Percentiles rank a stretch among this genome's conserved stretches.
Conservation (phyloP, 1,140 invertebrate species). For the Steinernema feltiae region DNA sequence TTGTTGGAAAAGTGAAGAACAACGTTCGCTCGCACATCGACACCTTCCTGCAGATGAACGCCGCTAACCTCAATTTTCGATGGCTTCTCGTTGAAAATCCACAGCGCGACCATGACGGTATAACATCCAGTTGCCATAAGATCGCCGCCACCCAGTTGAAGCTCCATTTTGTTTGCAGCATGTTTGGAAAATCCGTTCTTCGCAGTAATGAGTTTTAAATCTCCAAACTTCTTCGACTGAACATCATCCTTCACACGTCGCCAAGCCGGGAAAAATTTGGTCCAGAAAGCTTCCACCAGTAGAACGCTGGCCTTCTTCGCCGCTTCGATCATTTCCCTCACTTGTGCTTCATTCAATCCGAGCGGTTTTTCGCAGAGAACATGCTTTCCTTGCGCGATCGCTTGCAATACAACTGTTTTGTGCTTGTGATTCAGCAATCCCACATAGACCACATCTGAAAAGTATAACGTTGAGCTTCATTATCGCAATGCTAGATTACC, state of each 20-base stretch:
- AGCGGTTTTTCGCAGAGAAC: not conserved
- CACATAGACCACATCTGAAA: not conserved
- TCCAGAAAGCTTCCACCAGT: not conserved
- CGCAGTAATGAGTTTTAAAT: not conserved
- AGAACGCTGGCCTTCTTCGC: not conserved
- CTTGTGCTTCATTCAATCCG: not conserved
- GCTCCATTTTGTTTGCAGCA: not conserved
- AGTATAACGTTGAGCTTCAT: not conserved
- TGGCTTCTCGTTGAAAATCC: not conserved
- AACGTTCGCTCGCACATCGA: not conserved
- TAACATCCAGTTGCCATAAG: conserved; percentile 5
- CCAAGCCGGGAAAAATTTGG: not conserved
- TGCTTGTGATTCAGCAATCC: not conserved
- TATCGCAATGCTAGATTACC: not conserved
- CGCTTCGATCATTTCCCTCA: not conserved
- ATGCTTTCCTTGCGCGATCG: not conserved
- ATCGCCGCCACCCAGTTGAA: not conserved
- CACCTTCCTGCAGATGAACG: not conserved
- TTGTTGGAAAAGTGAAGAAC: not conserved
- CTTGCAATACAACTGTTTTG: not conserved
- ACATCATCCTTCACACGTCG: not conserved
- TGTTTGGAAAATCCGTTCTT: not conserved
- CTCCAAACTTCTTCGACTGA: not conserved
- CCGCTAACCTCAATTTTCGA: not conserved
- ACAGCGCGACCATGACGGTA: not conserved